Percentiles rank a stretch among this genome's conserved stretches.
These are phyloP conservation scores for Lasioglossum malachurum DNA, from an alignment of 2,888 invertebrate genomes.

Conservation along the genomic window DNA sequence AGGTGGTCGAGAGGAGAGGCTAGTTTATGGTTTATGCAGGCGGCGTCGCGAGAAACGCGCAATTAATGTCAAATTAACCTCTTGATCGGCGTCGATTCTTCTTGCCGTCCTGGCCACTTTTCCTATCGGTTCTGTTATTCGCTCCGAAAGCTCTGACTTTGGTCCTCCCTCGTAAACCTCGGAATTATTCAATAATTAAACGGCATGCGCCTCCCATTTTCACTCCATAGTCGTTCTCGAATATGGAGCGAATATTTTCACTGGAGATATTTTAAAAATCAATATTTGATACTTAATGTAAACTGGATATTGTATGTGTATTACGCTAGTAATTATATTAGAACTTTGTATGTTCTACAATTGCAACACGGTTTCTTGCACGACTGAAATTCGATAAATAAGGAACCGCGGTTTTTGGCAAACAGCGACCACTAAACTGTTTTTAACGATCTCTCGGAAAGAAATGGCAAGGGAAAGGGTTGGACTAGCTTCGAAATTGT, in stretches of 20 bases:
- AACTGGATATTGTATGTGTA: too few species aligned
- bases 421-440: neutral
- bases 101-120: neutral
- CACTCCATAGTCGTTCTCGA: too few species aligned
- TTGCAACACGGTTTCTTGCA: too few species aligned
- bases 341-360: too few species aligned
- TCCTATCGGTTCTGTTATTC: neutral
- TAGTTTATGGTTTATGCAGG: constrained; percentile 43
- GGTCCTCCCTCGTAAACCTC: neutral
- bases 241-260: too few species aligned
- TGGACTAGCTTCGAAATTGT: neutral
- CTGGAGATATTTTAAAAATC: too few species aligned
- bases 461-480: neutral
- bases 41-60: constrained; percentile 23
- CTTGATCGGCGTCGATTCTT: neutral
- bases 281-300: too few species aligned
- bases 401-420: neutral
- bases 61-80: constrained; percentile 44
- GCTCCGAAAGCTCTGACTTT: neutral
- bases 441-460: neutral
- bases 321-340: too few species aligned
- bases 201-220: too few species aligned
- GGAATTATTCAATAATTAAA: neutral
- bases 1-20: neutral
- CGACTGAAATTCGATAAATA: too few species aligned